Conservation (phyloP, 2,888 invertebrate genomes). For the Gisinianus flammeolus region DNA sequence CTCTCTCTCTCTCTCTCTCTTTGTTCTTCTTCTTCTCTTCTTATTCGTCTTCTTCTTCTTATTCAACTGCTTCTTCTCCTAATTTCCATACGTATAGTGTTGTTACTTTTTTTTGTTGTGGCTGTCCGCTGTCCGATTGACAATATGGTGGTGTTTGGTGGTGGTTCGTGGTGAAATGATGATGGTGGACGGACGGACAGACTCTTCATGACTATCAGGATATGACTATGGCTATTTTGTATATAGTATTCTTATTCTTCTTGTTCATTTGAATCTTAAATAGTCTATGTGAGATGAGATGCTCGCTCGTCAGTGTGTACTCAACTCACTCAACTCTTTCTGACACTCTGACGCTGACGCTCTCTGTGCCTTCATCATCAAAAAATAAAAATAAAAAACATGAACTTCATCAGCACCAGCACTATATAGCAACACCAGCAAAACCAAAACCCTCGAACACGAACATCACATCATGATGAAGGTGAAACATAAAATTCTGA, state of each 20-base stretch:
- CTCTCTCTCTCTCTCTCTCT: no score
- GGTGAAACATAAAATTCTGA: neutral
- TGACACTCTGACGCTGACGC: neutral
- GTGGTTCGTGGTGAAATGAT: no score
- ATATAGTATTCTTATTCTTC: neutral
- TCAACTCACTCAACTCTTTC: neutral
- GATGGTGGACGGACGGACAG: neutral
- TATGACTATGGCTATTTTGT: neutral
- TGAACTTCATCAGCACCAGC: no score
- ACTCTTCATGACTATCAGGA: neutral
- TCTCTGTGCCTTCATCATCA: neutral
- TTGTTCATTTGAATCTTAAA: neutral
- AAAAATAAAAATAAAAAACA: neutral
- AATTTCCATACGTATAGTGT: no score
- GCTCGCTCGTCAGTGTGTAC: neutral
- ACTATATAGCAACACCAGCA: neutral
- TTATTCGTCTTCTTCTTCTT: neutral
- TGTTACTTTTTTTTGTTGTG: conserved; percentile 3
- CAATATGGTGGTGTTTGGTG: no score
- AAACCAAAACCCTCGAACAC: neutral
- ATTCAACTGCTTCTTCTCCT: neutral
- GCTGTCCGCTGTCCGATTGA: no score
- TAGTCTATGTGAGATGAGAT: no score
- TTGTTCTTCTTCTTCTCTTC: no score
- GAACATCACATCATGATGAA: neutral